Conservation (phyloP, 2,113 vertebrate genomes). For the Tretioscincus oriximinensis region DNA sequence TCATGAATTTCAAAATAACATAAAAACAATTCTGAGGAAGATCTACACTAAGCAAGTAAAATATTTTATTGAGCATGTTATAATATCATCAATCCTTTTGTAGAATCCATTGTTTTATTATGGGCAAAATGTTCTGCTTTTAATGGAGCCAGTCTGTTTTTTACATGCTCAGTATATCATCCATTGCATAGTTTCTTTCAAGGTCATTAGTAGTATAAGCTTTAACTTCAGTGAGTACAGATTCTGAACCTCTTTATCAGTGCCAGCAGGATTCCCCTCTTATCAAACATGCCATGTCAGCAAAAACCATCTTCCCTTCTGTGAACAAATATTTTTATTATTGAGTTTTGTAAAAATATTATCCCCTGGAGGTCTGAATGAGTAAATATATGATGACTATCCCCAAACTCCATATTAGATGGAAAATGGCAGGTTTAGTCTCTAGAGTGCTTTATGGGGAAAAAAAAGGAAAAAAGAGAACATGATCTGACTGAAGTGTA, state of each 20-base stretch:
- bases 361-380: neutral
- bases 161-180: neutral
- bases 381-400: neutral
- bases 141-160: neutral
- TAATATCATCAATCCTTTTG: neutral
- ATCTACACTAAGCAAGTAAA: neutral
- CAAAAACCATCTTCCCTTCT: slow-evolving; percentile 8
- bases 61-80: neutral
- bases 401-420: neutral
- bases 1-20: neutral
- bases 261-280: neutral
- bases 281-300: neutral
- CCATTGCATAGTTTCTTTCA: neutral
- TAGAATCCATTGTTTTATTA: neutral
- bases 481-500: too few species aligned
- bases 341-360: neutral
- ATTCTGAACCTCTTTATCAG: neutral
- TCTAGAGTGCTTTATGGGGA: neutral
- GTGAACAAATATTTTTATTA: neutral
- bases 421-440: neutral
- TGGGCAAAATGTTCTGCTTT: neutral
- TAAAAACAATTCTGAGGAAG: neutral
- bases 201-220: neutral
- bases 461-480: too few species aligned
- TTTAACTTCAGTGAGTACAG: slow-evolving; percentile 1